These are phyloP conservation scores for Syngnathus floridae DNA, from an alignment of 2,113 vertebrate species.

Conservation along the genomic window DNA sequence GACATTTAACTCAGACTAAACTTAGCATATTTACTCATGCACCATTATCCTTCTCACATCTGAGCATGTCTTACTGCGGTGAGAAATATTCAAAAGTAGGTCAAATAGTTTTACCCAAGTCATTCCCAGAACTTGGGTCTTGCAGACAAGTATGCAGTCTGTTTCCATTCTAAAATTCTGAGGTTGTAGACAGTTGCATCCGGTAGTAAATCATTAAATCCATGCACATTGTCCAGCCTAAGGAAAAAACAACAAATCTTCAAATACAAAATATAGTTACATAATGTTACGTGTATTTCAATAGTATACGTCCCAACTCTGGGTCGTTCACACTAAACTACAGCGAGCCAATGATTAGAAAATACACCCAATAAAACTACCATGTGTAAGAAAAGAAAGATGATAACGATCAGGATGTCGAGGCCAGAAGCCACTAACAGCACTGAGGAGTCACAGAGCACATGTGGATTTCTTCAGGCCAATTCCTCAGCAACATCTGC, in stretches of 20 bases:
- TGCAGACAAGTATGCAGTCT: constrained; percentile 34
- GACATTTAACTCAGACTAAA: background rate
- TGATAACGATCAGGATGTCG: constrained; percentile 18
- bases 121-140: constrained; percentile 23
- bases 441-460: constrained; percentile 23
- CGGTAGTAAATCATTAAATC: constrained; percentile 29
- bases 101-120: constrained; percentile 59
- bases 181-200: constrained; percentile 46
- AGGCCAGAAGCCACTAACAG: constrained; percentile 20
- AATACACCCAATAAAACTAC: constrained; percentile 12
- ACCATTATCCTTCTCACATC: background rate
- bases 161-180: constrained; percentile 49
- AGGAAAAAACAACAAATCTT: constrained; percentile 15
- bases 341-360: constrained; percentile 23
- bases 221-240: constrained; percentile 3
- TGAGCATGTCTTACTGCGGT: constrained; percentile 47
- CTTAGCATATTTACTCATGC: background rate
- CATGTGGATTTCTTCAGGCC: constrained; percentile 34
- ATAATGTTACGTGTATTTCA: constrained; percentile 25
- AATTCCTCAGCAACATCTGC: constrained; percentile 33
- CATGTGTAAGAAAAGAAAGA: constrained; percentile 14
- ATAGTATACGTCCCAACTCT: constrained; percentile 18
- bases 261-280: constrained; percentile 20
- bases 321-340: constrained; percentile 21
- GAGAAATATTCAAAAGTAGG: constrained; percentile 63